Evolutionary conservation across 2,797 vertebrate species (phyloP), one percentile per base, ranked within the genome.

Genomic region (Apogon hyalosoma): DNA sequence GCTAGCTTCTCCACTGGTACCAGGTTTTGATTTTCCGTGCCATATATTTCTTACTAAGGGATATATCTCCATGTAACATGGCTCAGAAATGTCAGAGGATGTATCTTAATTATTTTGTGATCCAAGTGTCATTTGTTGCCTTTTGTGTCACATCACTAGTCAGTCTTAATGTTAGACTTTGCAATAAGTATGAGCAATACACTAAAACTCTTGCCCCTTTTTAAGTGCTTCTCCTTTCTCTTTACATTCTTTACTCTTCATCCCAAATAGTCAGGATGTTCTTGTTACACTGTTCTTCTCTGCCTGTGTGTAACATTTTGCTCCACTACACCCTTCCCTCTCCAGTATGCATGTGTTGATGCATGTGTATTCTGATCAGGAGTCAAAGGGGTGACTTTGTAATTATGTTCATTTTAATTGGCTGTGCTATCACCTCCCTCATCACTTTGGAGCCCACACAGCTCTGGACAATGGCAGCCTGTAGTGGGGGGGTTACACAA

Each of bases 341-440:
- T 14, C 52, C 39, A 40, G 59, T 52, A 47, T 74, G 65, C 76
- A 80, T 41, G 80, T 88, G 88, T 92, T 82, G 83, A 88, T 87
- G 89, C 75, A 59, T 88, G 85, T 79, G 81, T 87, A 87, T 92
- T 94, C 92, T 92, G 92, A 93, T 93, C 92, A 89, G 89, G 86
- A 87, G 88, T 92, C 90, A 92, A 91, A 90, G 87, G 88, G 92
- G 92, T 93, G 92, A 94, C 93, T 94, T 92, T 93, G 93, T 94
- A 95, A 95, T 95, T 94, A 95, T 94, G 92, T 94, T 94, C 91
- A 90, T 93, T 94, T 94, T 95, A 95, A 95, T 94, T 95, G 94
- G 90, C 90, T 94, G 87, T 69, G 85, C 92, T 94, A 95, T 95
- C 94, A 89, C 77, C 73, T 71, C 64, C 86, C 90, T 90, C 91